Base-by-base conservation (phyloP, 2,113 vertebrate species). In the Pteropus alecto region DNA sequence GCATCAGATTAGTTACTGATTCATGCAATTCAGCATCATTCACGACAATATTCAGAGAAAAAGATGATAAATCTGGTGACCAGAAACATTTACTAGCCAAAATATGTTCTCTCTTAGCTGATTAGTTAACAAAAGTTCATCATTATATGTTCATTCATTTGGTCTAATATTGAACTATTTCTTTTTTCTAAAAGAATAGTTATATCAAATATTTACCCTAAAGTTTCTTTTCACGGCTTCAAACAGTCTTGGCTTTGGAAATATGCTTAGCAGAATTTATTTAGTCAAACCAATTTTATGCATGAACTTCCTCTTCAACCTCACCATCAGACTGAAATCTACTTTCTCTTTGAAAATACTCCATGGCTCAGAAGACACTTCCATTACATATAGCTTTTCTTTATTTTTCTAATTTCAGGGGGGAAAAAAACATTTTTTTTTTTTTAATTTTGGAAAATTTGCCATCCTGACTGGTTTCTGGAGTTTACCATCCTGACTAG, bases 261-360 rank as follows among this genome's bases (percentile, higher is more conserved):
- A 68, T 38, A 92, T 1, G 22, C 35, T 90, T 68, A 56, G 19
- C n/a, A 86, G 22, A 89, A 94, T 63, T 33, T 71, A 81, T 94
- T 94, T 63, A 51, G 15, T 90, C 12, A 74, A 90, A 58, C 1
- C 48, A 83, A 94, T 65, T 90, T 94, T 77, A 87, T 84, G 46
- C 24, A 41, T 71, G 16, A 82, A 46, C 7, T 14, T 90, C 26
- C 3, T n/a, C 43, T 48, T 18, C 28, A 90, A 90, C 2, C 3
- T 41, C 8, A 54, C 24, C 18, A 16, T 83, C 48, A 92, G 10
- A 68, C 3, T 77, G 4, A 95, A 87, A 90, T 92, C 7, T 3
- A 79, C 78, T 96, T 96, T 83, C 3, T 77, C 24, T 83, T 90
- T 82, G 14, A 83, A 93, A 87, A 82, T 78, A 38, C 6, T 68